Evolutionary conservation across 2,888 invertebrate genomes (phyloP).

Genomic region (Shargacucullia verbasci): DNA sequence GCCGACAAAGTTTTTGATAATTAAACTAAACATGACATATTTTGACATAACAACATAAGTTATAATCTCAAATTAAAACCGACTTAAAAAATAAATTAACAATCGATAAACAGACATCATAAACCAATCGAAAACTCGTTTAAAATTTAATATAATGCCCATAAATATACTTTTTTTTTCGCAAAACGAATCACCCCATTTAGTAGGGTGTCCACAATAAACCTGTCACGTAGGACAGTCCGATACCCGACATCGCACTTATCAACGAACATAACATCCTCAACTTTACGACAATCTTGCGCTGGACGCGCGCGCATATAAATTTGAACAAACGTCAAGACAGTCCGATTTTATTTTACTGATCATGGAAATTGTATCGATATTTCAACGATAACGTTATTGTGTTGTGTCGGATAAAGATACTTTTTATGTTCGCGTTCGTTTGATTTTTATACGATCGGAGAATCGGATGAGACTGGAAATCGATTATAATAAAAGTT

Average conservation of each 20-base stretch:
- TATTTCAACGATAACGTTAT: constrained; percentile 86
- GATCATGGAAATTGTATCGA: constrained; percentile 88
- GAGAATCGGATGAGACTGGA: constrained; percentile 62
- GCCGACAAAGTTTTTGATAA: constrained; percentile 20
- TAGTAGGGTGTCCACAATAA: constrained; percentile 86
- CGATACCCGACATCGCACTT: constrained; percentile 83
- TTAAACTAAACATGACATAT: constrained; percentile 23
- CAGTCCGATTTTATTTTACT: constrained; percentile 84
- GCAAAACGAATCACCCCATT: constrained; percentile 72
- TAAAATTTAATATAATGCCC: constrained; percentile 53
- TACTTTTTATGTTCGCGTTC: constrained; percentile 79
- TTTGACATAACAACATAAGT: constrained; percentile 23
- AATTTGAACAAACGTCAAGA: constrained; percentile 84
- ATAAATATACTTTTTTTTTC: constrained; percentile 62
- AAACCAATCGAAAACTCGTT: constrained; percentile 55
- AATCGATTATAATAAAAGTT: constrained; percentile 68
- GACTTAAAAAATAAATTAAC: constrained; percentile 42
- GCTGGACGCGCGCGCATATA: constrained; percentile 78
- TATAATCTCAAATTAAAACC: constrained; percentile 39
- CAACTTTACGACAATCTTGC: constrained; percentile 86
- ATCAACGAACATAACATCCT: constrained; percentile 86
- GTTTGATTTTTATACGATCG: constrained; percentile 77
- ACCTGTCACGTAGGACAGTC: constrained; percentile 82
- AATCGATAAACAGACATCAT: constrained; percentile 46
- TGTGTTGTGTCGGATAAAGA: constrained; percentile 76